Base-by-base conservation (phyloP, 2,113 vertebrate species). In the Coracopsis vasa region DNA sequence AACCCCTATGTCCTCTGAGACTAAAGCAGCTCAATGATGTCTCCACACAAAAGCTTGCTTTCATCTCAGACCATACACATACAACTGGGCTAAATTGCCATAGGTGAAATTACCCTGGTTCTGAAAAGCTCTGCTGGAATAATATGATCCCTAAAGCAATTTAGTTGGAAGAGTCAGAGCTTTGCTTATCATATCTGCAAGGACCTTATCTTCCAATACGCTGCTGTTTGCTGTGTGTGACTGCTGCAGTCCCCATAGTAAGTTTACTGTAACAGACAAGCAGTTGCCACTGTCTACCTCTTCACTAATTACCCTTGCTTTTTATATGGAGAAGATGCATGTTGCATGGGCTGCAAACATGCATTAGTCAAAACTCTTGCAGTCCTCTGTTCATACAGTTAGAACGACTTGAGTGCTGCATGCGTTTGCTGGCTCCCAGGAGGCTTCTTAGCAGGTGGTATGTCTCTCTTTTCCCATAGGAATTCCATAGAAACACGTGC, bases 381-480 rank as follows among this genome's bases (percentile, higher is more conserved):
- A 78, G 33, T 29, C 31, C 21, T 79, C n/a, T 28, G 4, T 50
- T 62, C 87, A 80, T 48, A 23, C 75, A 66, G n/a, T 65, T 61
- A 67, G 61, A 70, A 42, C 62, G 72, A 56, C 48, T 83, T 47
- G 47, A 16, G n/a, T 83, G 66, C 18, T 44, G 29, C 53, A 42
- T 31, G 24, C 54, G 47, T 50, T 82, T 86, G 35, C n/a, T 53
- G 54, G 56, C 67, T 39, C 37, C n/a, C 24, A 56, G 66, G 48
- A 90, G 90, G 87, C 33, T 42, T 92, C 47, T 58, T 4, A 29
- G 93, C 92, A 92, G 94, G 92, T 90, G 95, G 92, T 73, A 41
- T 89, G 92, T 60, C 66, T 96, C 54, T 78, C 41, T 72, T 94
- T 95, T 86, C 80, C 67, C 27, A 4, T 72, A 83, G 24, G 69